Percentiles rank a stretch among this genome's conserved stretches.
phyloP scores from a whole-genome alignment of 1,140 invertebrate genomes.

The Drosophila santomea region DNA sequence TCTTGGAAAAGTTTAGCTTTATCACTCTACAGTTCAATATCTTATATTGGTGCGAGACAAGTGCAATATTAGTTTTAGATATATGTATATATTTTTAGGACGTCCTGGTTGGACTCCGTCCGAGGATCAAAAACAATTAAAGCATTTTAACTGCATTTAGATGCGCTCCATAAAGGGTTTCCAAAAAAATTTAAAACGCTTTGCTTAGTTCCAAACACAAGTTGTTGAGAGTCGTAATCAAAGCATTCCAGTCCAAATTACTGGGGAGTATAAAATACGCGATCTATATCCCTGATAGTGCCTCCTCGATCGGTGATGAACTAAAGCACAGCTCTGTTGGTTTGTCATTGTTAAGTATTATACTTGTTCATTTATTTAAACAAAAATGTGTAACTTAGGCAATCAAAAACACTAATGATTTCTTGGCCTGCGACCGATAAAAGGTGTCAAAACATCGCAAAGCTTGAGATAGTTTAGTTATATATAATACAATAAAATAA shows the following conservation, averaged over 20 bases:
- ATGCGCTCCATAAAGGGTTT: conserved; percentile 33
- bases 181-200: conserved; percentile 21
- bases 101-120: conserved; percentile 20
- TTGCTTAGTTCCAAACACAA: conserved; percentile 42
- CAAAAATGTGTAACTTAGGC: conserved; percentile 72
- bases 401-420: conserved; percentile 59
- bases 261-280: conserved; percentile 40
- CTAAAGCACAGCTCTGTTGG: conserved; percentile 51
- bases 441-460: conserved; percentile 24
- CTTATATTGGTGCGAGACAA: conserved; percentile 77
- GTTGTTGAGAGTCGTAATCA: conserved; percentile 32
- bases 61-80: conserved; percentile 55
- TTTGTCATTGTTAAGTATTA: conserved; percentile 34
- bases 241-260: conserved; percentile 19
- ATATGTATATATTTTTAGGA: conserved; percentile 24
- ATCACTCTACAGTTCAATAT: conserved; percentile 80
- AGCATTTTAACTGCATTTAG: conserved; percentile 33
- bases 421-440: conserved; percentile 28
- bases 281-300: conserved; percentile 62
- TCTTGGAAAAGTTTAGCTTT: conserved; percentile 31
- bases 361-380: conserved; percentile 68
- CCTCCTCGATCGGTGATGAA: conserved; percentile 34
- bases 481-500: conserved; percentile 83
- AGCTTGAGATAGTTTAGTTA: conserved; percentile 72
- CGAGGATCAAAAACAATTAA: conserved; percentile 45